Conservation (phyloP, 1,140 invertebrate species). For the Medauroidea extradentata region DNA sequence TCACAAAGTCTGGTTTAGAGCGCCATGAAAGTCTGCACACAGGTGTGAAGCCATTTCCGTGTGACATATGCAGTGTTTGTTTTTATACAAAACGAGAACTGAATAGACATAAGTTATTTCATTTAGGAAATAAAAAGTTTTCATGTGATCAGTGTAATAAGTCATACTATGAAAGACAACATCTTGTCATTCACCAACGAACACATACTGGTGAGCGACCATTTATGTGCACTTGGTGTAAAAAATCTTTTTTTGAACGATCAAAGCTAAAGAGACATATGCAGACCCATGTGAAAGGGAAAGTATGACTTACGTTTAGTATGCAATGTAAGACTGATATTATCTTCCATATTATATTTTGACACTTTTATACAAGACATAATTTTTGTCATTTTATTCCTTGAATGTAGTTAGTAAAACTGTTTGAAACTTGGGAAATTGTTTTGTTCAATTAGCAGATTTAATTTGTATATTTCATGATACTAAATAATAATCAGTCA, state of each 20-base stretch:
- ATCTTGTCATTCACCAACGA: background rate
- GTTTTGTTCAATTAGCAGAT: too few species aligned
- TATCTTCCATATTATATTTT: too few species aligned
- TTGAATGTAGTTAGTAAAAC: too few species aligned
- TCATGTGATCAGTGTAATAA: constrained; percentile 4
- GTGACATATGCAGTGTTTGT: constrained; percentile 11
- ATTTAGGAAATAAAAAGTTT: background rate
- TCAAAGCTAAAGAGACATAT: constrained; percentile 3
- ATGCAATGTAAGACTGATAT: too few species aligned
- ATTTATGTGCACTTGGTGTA: background rate
- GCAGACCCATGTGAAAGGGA: background rate
- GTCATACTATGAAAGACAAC: background rate
- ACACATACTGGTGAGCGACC: constrained; percentile 4
- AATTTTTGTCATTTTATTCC: too few species aligned
- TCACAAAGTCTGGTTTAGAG: constrained; percentile 5
- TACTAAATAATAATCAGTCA: too few species aligned
- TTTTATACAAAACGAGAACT: constrained; percentile 13
- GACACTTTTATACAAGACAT: too few species aligned
- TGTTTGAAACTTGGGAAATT: too few species aligned
- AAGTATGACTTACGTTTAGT: too few species aligned
- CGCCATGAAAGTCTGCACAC: constrained; percentile 12
- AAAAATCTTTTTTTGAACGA: constrained; percentile 9
- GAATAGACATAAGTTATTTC: background rate
- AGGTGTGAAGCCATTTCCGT: constrained; percentile 14
- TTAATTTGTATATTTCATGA: too few species aligned